Base-by-base conservation (phyloP, 2,113 vertebrate species). In the Anser cygnoides region DNA sequence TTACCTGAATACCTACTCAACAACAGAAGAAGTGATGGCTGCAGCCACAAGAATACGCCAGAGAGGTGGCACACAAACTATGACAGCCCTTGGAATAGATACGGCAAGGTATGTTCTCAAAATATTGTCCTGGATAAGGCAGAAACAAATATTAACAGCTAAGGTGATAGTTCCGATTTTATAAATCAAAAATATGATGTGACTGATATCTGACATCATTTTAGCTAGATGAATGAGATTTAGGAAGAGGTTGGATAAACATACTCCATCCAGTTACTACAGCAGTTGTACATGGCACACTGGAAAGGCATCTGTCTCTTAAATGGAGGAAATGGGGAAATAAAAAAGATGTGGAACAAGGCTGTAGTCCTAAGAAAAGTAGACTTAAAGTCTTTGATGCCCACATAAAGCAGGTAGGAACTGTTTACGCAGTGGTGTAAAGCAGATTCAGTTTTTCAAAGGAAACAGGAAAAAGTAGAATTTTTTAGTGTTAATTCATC, bases 61-160 rank as follows among this genome's bases (percentile, higher is more conserved):
- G 97, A 98, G 98, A 43, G 97, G 98, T 13, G 99, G 99, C n/a
- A 96, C 91, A 0, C 98, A 98, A 83, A 99, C 99, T 44, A 99
- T 98, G 98, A 99, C 99, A 35, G 99, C 99, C 75, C 95, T 98
- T 67, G 99, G 98, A 72, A 99, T 99, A 58, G 98, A 99, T 22
- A 99, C 98, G 0, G 99, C 99, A 94, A 99, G 99, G 99, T 99
- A 98, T 0, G 4, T 9, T 31, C 17, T 65, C 54, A 23, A 44
- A 77, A 44, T n/a, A 43, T 10, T 35, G 25, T 63, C 41, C 57
- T 90, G 43, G 33, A 19, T 46, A 0, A 14, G 21, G 22, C 21
- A 39, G 23, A 43, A 61, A 41, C 28, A 31, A 62, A 18, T 16
- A 33, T 11, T 67, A 67, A 17, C 25, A 77, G 17, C 39, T 67